Percentiles rank a stretch among this genome's conserved stretches.
Evolutionary conservation across 2,797 vertebrate genomes (phyloP).

Genomic region (Vultur gryphus): DNA sequence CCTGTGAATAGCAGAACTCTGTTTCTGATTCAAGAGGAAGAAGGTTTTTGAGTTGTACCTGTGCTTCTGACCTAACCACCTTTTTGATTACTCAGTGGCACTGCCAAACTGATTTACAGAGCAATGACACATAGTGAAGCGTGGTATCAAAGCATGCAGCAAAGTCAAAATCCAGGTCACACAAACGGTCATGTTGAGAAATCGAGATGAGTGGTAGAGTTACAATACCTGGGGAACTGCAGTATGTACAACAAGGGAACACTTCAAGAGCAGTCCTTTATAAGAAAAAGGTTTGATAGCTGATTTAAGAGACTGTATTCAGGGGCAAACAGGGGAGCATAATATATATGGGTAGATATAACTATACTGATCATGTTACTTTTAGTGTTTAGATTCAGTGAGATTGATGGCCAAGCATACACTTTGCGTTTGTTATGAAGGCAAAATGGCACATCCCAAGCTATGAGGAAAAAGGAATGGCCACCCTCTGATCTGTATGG

Average conservation of each 20-base stretch:
- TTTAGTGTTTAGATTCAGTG: neutral
- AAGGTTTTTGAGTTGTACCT: neutral
- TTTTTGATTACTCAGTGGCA: neutral
- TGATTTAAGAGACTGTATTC: neutral
- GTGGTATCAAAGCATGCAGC: neutral
- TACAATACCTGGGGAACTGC: neutral
- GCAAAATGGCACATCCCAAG: neutral
- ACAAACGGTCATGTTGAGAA: accelerated
- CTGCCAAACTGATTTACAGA: neutral
- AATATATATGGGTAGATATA: neutral
- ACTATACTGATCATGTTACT: neutral
- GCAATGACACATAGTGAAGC: neutral
- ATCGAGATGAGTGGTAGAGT: neutral
- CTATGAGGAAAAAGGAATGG: neutral
- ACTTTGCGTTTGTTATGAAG: neutral
- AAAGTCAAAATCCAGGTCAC: neutral
- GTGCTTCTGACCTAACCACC: neutral
- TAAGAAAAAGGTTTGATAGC: neutral
- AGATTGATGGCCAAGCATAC: neutral
- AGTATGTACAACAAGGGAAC: neutral
- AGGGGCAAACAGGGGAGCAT: neutral
- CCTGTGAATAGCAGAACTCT: neutral
- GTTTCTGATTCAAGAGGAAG: neutral
- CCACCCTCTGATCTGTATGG: neutral
- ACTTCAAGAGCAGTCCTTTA: neutral